Percentiles rank a stretch among this genome's conserved stretches.
phyloP scores from a whole-genome alignment of 2,797 vertebrate genomes.

The Macropodus opercularis region DNA sequence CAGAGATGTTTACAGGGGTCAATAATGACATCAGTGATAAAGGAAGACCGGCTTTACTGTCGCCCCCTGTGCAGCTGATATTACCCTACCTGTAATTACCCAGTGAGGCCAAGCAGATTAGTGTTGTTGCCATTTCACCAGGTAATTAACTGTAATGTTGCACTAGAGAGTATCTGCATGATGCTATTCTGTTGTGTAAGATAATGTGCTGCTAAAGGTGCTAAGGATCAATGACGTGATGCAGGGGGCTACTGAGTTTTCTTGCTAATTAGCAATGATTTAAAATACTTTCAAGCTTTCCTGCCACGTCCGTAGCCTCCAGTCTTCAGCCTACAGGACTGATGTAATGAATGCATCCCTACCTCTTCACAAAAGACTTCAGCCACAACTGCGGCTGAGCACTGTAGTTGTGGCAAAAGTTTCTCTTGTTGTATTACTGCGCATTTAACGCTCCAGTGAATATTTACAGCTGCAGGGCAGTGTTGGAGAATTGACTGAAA shows the following conservation, averaged over 20 bases:
- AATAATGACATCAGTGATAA: constrained; percentile 71
- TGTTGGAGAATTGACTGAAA: background rate
- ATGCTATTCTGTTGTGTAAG: constrained; percentile 8
- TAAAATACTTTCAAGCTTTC: background rate
- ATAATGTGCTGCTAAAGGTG: constrained; percentile 14
- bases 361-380: background rate
- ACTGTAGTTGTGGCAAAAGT: background rate
- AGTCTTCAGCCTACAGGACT: background rate
- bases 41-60: constrained; percentile 28
- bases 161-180: constrained; percentile 18
- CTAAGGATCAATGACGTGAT: constrained; percentile 20
- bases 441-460: background rate
- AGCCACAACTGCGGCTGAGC: background rate
- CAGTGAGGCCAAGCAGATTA: constrained; percentile 40
- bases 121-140: constrained; percentile 41
- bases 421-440: background rate
- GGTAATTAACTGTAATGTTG: constrained; percentile 55
- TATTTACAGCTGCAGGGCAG: background rate
- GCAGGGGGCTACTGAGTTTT: background rate
- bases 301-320: background rate
- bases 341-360: background rate
- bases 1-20: constrained; percentile 63
- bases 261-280: no score
- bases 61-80: constrained; percentile 25
- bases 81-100: constrained; percentile 54